These are phyloP conservation scores for Dorcus hopei DNA, from an alignment of 2,888 invertebrate genomes.

Conservation along the genomic window DNA sequence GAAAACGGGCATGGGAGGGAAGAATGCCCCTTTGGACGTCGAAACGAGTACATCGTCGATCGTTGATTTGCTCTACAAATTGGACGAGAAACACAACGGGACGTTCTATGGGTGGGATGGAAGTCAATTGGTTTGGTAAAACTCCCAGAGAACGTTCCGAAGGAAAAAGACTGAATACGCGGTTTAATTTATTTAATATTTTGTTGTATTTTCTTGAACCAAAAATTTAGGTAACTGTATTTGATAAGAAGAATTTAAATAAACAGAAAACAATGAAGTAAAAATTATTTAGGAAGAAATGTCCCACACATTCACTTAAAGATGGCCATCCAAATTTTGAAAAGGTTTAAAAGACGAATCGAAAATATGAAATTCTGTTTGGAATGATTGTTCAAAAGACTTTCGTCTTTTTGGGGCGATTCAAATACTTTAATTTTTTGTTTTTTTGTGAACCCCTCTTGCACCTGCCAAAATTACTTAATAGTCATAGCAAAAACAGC, in stretches of 20 bases:
- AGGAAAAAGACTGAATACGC: not conserved
- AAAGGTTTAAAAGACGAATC: too few species aligned
- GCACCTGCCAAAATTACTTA: too few species aligned
- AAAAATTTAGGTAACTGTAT: not conserved
- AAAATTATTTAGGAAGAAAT: not conserved
- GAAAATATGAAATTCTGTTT: too few species aligned
- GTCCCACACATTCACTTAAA: too few species aligned
- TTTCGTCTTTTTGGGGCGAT: too few species aligned
- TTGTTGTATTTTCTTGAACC: not conserved
- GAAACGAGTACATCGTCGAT: slow-evolving; percentile 65
- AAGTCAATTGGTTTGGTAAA: slow-evolving; percentile 68
- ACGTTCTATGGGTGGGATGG: slow-evolving; percentile 79
- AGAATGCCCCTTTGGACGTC: slow-evolving; percentile 70
- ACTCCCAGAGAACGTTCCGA: not conserved
- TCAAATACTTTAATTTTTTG: too few species aligned
- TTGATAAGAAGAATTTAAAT: too few species aligned
- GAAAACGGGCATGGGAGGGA: slow-evolving; percentile 84
- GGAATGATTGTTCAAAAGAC: too few species aligned
- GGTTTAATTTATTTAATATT: not conserved
- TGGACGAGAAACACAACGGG: slow-evolving; percentile 69
- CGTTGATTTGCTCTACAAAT: slow-evolving; percentile 60
- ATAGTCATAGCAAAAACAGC: too few species aligned
- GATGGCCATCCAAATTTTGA: too few species aligned
- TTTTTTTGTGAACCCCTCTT: too few species aligned
- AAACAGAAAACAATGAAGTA: not conserved